Base-by-base conservation (phyloP, 2,113 vertebrate species). In the Dicaeum eximium region DNA sequence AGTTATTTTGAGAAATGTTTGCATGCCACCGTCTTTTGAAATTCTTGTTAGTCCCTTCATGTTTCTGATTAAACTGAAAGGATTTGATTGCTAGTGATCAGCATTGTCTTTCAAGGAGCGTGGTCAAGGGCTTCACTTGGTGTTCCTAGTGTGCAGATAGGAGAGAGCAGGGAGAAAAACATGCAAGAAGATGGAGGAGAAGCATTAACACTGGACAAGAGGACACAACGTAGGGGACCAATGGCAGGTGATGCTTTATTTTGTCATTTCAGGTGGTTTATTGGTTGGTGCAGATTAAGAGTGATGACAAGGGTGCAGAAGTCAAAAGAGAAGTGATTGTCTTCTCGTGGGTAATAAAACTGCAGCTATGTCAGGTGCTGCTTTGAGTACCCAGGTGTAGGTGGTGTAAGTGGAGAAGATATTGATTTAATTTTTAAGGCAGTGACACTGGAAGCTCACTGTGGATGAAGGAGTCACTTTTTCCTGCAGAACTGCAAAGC, bases 81-180 rank as follows among this genome's bases (percentile, higher is more conserved):
- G 72, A 58, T 90, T 86, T 88, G 64, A 80, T 95, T 91, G 50
- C 58, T 80, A 66, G 85, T 53, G 47, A 83, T 92, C 56, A 83
- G 61, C 38, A 90, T 85, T 94, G 57, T 89, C 87, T 89, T 64
- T 85, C 53, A 92, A 87, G 70, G 61, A 91, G 28, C 9, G 0
- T 42, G 73, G 50, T 88, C 66, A 53, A 70, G 62, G 80, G 50
- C 50, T 89, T 80, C 27, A 23, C 56, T 94, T 87, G 66, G 40
- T 80, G 12, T 54, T 88, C 74, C 58, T 88, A 86, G 64, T 53
- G n/a, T 78, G 80, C 2, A 11, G 72, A 45, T 81, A 95, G 70
- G 78, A 93, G 82, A 77, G 71, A 88, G 38, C 67, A 91, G 81
- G 87, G 74, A 91, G 48, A 38, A 87, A 95, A 88, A 50, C 67